Evolutionary conservation across 2,113 vertebrate genomes (phyloP), one percentile per base, ranked within the genome.

Genomic region (Urocitellus parryii): DNA sequence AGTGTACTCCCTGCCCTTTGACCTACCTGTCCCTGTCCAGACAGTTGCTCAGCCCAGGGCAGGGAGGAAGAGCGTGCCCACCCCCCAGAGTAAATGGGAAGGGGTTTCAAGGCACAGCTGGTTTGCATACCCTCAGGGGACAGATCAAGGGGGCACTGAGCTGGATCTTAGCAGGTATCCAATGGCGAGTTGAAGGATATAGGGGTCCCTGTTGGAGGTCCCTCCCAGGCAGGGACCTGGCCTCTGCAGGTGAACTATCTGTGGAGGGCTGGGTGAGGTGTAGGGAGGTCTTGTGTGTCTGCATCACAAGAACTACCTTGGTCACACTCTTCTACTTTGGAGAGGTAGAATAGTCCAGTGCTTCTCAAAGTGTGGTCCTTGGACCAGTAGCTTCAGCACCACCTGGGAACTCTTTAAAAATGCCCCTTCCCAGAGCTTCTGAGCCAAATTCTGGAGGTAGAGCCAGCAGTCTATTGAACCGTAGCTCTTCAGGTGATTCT

Each of bases 261-360:
- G 5, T 67, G 16, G 81, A 83, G 65, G 58, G 45, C 34, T 63
- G 42, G 11, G 29, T 18, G 8, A 18, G n/a, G 32, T 1, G 0
- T 2, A 13, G 56, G 79, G 27, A 45, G 24, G 24, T 14, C 42
- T 0, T 0, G 2, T 34, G 32, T 39, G 12, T 73, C 29, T 81
- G n/a, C 10, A 2, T 65, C 70, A 18, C 13, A 10, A 56, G 53
- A 56, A 56, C 17, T 17, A 56, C 53, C 17, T 4, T 58, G 4
- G 2, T 58, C 56, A 58, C 20, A 58, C 56, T 18, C n/a, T 82
- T 27, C 32, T 34, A 18, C 61, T 80, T 70, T 72, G 37, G 11
- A 79, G 45, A 37, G 42, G 24, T 72, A 32, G 24, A 48, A 20
- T 14, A n/a, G 27, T 25, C 37, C 2, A 9, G 1, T 0, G 9